Percentiles rank a stretch among this genome's conserved stretches.
phyloP scores from a whole-genome alignment of 2,888 invertebrate species.

The Sturmia bella region DNA sequence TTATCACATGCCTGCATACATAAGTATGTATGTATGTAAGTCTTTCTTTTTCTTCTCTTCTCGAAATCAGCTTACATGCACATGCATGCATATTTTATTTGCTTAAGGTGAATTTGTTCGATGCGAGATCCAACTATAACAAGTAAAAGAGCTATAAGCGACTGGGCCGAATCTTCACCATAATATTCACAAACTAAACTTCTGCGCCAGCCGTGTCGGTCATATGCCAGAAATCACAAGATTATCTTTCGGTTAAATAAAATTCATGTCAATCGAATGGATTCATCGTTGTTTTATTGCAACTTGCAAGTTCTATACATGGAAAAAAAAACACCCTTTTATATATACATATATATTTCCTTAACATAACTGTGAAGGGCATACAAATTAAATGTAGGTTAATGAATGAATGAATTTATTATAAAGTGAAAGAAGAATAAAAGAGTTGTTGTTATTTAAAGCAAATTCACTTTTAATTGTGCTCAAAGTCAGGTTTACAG shows the following conservation, averaged over 20 bases:
- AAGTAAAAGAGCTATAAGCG: too few species aligned
- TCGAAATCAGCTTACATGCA: background rate
- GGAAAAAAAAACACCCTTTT: too few species aligned
- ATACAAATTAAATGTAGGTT: slow-evolving; percentile 58
- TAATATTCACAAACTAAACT: too few species aligned
- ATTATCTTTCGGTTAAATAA: too few species aligned
- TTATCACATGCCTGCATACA: background rate
- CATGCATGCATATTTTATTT: background rate
- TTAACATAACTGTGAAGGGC: too few species aligned
- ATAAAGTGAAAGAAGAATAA: slow-evolving; percentile 39
- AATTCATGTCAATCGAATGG: too few species aligned
- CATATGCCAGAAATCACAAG: too few species aligned
- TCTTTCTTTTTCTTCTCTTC: background rate
- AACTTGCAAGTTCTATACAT: too few species aligned
- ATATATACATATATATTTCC: too few species aligned
- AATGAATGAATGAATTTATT: slow-evolving; percentile 39
- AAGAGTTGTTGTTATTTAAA: slow-evolving; percentile 10
- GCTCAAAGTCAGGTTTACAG: slow-evolving; percentile 30
- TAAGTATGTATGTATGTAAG: background rate
- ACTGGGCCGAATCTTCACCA: too few species aligned
- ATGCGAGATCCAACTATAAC: slow-evolving; percentile 32
- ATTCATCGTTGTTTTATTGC: too few species aligned
- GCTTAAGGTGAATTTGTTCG: background rate
- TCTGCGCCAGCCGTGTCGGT: too few species aligned
- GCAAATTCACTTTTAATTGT: slow-evolving; percentile 60